Conservation (phyloP, 2,797 vertebrate genomes). For the Gobio occitaniae region DNA sequence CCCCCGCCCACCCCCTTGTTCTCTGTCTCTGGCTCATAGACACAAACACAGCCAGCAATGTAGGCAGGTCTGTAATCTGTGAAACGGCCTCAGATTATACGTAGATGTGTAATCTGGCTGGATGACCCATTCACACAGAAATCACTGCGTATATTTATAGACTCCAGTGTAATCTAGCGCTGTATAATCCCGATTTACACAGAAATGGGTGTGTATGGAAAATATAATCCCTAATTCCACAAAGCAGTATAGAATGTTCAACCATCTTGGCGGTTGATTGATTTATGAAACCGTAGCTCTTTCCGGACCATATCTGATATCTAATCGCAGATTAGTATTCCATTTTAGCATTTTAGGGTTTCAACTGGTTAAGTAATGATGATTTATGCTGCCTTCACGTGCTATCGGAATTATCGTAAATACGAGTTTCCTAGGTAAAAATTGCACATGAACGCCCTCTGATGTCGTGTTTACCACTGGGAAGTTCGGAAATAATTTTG, state of each 20-base stretch:
- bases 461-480: no score
- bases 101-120: slow-evolving; percentile 46
- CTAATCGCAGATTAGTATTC: slow-evolving; percentile 4
- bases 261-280: not conserved
- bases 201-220: slow-evolving; percentile 28
- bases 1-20: not conserved
- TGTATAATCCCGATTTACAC: slow-evolving; percentile 27
- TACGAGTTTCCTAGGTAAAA: no score
- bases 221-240: slow-evolving; percentile 43
- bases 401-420: no score
- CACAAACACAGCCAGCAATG: not conserved
- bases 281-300: slow-evolving; percentile 27
- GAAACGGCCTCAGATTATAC: slow-evolving; percentile 39
- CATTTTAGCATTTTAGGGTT: slow-evolving; percentile 16
- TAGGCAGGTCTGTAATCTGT: slow-evolving; percentile 40
- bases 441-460: no score
- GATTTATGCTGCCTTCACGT: no score
- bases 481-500: no score
- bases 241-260: slow-evolving; percentile 26
- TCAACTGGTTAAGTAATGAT: slow-evolving; percentile 11
- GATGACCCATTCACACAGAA: slow-evolving; percentile 32
- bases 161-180: slow-evolving; percentile 28
- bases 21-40: slow-evolving; percentile 50
- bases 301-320: not conserved
- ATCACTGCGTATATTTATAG: slow-evolving; percentile 42